phyloP scores from a whole-genome alignment of 2,888 invertebrate genomes.

The Heliconius ismenius region DNA sequence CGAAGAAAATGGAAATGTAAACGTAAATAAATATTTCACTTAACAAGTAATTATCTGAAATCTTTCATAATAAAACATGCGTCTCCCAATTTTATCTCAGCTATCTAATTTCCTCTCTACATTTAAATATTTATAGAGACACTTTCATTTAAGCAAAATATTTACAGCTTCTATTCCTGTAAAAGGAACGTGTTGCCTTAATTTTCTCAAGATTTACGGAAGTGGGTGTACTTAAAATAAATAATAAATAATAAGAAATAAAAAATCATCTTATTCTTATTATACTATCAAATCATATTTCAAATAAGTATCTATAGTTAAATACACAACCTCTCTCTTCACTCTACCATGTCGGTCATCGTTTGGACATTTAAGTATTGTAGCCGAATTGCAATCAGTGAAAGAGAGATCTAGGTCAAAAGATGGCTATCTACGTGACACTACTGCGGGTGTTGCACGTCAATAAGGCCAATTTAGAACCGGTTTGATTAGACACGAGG shows the following conservation, averaged over 20 bases:
- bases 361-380: neutral
- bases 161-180: slow-evolving; percentile 42
- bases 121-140: slow-evolving; percentile 69
- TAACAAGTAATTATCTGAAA: slow-evolving; percentile 12
- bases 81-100: slow-evolving; percentile 62
- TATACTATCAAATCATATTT: neutral
- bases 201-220: neutral
- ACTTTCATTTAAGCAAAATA: slow-evolving; percentile 52
- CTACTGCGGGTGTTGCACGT: slow-evolving; percentile 29
- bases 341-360: neutral
- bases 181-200: neutral
- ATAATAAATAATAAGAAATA: too few species aligned
- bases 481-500: slow-evolving; percentile 39
- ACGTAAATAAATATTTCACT: neutral
- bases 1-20: too few species aligned
- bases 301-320: too few species aligned
- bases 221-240: too few species aligned
- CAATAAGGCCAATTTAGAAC: slow-evolving; percentile 39
- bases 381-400: slow-evolving; percentile 5
- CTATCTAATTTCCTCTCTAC: slow-evolving; percentile 63
- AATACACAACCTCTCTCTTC: neutral
- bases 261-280: neutral
- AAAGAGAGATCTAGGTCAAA: slow-evolving; percentile 30
- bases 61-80: slow-evolving; percentile 53
- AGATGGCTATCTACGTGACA: slow-evolving; percentile 36